Percentiles rank a stretch among this genome's conserved stretches.
Evolutionary conservation across 92 coral and sea anemone species (phyloP).

Genomic region (Zoanthus gigantus): DNA sequence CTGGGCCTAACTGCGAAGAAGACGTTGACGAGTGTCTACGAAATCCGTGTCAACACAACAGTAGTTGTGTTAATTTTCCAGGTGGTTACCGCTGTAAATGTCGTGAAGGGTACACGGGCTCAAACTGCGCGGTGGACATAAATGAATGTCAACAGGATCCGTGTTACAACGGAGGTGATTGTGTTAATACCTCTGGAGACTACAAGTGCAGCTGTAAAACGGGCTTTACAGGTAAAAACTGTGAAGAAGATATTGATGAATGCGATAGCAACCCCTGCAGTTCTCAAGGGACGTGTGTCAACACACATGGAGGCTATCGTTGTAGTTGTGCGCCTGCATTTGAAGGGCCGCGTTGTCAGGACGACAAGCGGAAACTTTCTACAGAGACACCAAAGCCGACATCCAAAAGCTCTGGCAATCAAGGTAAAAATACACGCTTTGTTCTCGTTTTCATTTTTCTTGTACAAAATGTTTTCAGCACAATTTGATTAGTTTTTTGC

Average conservation of each 20-base stretch:
- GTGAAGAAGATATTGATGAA: constrained; percentile 23
- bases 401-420: neutral
- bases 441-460: neutral
- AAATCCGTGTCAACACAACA: neutral
- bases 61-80: neutral
- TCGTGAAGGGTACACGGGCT: constrained; percentile 13
- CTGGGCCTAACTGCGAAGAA: constrained; percentile 14
- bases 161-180: neutral
- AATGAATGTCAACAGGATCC: neutral
- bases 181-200: neutral
- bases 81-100: constrained; percentile 27
- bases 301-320: neutral
- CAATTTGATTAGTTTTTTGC: no score
- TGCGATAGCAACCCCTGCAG: constrained; percentile 3
- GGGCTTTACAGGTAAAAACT: constrained; percentile 16
- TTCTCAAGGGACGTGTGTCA: constrained; percentile 1
- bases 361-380: neutral
- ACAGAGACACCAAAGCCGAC: neutral
- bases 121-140: neutral
- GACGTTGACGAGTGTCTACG: constrained; percentile 5
- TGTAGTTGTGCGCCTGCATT: neutral
- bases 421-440: neutral
- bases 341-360: constrained; percentile 5
- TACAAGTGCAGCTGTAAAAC: constrained; percentile 3
- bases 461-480: neutral